These are phyloP conservation scores for Pachycephus smyrnensis DNA, from an alignment of 2,888 invertebrate genomes.

Conservation along the genomic window DNA sequence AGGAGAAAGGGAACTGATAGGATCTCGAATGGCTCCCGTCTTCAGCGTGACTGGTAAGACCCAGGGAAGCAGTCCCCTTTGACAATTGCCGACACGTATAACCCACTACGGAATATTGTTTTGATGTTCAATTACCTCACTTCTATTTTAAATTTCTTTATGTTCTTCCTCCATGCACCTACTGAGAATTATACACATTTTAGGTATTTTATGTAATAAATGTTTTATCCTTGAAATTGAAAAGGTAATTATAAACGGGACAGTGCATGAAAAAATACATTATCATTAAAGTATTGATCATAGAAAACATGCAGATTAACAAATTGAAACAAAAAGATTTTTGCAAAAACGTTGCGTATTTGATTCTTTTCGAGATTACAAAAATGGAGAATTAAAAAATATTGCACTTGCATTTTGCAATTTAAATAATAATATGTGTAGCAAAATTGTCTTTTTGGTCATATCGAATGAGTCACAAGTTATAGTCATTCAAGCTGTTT, in stretches of 20 bases:
- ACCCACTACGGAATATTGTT: constrained; percentile 38
- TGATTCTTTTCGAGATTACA: not conserved
- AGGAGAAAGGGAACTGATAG: constrained; percentile 44
- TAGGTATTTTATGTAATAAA: not conserved
- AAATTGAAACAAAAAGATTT: not conserved
- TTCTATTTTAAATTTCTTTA: constrained; percentile 14
- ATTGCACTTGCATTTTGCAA: not conserved
- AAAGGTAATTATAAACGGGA: not conserved
- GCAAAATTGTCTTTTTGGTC: not conserved
- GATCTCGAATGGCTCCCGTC: constrained; percentile 63
- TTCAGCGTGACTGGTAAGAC: constrained; percentile 62
- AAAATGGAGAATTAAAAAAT: not conserved
- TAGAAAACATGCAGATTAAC: not conserved
- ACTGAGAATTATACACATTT: not conserved
- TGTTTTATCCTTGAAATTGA: not conserved
- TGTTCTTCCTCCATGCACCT: not conserved
- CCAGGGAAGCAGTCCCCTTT: constrained; percentile 43
- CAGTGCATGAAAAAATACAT: not conserved
- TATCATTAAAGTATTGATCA: not conserved
- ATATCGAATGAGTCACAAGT: not conserved
- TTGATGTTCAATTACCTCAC: constrained; percentile 41
- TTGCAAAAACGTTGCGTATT: not conserved
- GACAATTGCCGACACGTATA: constrained; percentile 53
- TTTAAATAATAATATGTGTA: not conserved
- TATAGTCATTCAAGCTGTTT: not conserved